Percentiles rank a stretch among this genome's conserved stretches.
phyloP scores from a whole-genome alignment of 2,113 vertebrate genomes.

The Barbus barbus region DNA sequence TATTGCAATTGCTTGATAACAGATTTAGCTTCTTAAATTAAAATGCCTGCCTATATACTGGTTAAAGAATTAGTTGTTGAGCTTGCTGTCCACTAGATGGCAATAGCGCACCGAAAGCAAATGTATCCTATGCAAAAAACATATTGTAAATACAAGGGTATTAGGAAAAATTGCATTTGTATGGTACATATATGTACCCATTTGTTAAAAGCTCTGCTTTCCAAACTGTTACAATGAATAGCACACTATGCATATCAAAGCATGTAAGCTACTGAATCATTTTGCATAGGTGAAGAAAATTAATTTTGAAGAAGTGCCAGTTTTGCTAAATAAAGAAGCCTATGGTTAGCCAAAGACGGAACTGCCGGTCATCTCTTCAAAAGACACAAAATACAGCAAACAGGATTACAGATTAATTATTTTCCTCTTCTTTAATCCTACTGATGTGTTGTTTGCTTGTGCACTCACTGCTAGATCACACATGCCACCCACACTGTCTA shows the following conservation, averaged over 20 bases:
- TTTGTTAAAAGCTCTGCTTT: not conserved
- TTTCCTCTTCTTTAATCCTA: not conserved
- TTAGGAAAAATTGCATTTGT: too few species aligned
- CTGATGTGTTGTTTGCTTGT: slow-evolving; percentile 17
- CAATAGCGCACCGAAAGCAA: slow-evolving; percentile 15
- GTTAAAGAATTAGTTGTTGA: not conserved
- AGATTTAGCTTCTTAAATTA: not conserved
- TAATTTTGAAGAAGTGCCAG: not conserved
- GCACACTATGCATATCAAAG: not conserved
- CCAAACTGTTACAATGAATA: not conserved
- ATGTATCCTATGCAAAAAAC: not conserved
- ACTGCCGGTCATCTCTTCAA: not conserved
- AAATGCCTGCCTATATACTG: not conserved
- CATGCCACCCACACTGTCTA: not conserved
- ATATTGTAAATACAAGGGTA: not conserved
- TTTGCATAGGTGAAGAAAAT: not conserved
- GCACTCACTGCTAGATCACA: slow-evolving; percentile 13
- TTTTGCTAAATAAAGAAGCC: not conserved
- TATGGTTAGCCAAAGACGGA: not conserved
- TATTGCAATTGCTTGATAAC: too few species aligned
- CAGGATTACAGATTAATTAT: not conserved
- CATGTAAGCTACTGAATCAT: not conserved
- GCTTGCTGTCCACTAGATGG: slow-evolving; percentile 29
- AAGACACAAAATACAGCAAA: not conserved
- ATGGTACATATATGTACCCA: not conserved